Evolutionary conservation across 23 tunicate species (phyloP), one percentile per base, ranked within the genome.

Genomic region (Aplidium turbinatum): DNA sequence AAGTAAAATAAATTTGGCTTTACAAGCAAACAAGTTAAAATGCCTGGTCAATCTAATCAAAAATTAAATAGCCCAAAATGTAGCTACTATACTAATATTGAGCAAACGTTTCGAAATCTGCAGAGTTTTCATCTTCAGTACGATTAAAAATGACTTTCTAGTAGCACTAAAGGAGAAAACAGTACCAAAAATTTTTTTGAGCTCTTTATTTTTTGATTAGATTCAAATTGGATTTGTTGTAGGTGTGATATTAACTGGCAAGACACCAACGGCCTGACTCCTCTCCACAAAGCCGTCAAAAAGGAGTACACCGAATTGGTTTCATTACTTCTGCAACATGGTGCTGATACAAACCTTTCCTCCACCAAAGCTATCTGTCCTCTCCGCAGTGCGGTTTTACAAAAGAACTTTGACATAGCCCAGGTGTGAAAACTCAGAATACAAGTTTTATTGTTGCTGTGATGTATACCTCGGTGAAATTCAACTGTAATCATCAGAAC

Each of bases 221-320:
- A n/a, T n/a, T n/a, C n/a, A n/a, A n/a, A n/a, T 56, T 23, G 13
- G 22, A 35, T 39, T 66, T 35, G 6, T 27, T 73, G 33, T 65
- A 78, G 83, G 16, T 78, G 83, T 32, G 83, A 78, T 35, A 56
- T 78, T 1, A 78, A 78, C 34, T 46, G 73, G 56, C 83, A 78
- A 65, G 83, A 78, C 34, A 35, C 25, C 35, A 52, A 33, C 4
- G 83, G 83, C 13, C 75, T 51, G 1, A 78, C 83, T 0, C 75
- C 83, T 22, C 53, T 78, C 23, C 58, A 66, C 36, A 78, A 78
- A 38, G 83, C 83, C 1, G 68, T 48, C 0, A 75, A 78, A 3
- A 78, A 78, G 38, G 75, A 66, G 4, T 78, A 33, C 35, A n/a
- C 53, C 4, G 83, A 78, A 30, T 38, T 78, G 33, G 83, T 78